A percentile compares a stretch with the other conserved stretches of the same genome.
Conservation (phyloP, 2,797 vertebrate species). For the Hippopotamyrus pictus region DNA sequence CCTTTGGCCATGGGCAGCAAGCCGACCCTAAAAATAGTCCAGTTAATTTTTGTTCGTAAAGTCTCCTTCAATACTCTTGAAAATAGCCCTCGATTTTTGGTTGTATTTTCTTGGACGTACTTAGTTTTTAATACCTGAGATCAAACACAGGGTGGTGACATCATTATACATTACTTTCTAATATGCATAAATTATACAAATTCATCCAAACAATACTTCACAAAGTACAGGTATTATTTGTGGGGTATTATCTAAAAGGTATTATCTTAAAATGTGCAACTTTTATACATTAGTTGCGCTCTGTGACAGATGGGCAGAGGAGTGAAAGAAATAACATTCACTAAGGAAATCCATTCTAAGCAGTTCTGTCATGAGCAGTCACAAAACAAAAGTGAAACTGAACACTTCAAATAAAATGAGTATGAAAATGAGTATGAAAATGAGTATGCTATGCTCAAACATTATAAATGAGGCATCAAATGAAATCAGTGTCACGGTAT, state of each 20-base stretch:
- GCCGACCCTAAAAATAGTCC: constrained; percentile 1
- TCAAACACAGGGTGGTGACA: neutral
- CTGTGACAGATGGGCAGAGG: neutral
- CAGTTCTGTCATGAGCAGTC: neutral
- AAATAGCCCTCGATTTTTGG: neutral
- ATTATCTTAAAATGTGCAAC: neutral
- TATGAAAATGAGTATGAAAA: too few species aligned
- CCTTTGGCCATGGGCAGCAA: neutral
- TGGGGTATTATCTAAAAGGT: neutral
- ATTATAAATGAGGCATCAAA: neutral
- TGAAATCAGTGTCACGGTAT: neutral
- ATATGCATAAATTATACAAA: neutral
- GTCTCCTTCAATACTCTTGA: neutral
- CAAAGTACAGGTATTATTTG: neutral
- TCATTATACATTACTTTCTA: neutral
- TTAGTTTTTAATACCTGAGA: neutral
- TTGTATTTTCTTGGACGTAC: neutral
- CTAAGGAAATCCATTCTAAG: neutral
- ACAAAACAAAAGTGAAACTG: neutral
- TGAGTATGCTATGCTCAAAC: neutral
- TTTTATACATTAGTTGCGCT: neutral
- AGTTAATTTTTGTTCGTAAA: neutral
- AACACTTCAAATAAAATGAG: neutral
- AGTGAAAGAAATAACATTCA: neutral
- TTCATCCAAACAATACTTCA: neutral